phyloP scores from a whole-genome alignment of 1,140 invertebrate species.

The Caenorhabditis latens region DNA sequence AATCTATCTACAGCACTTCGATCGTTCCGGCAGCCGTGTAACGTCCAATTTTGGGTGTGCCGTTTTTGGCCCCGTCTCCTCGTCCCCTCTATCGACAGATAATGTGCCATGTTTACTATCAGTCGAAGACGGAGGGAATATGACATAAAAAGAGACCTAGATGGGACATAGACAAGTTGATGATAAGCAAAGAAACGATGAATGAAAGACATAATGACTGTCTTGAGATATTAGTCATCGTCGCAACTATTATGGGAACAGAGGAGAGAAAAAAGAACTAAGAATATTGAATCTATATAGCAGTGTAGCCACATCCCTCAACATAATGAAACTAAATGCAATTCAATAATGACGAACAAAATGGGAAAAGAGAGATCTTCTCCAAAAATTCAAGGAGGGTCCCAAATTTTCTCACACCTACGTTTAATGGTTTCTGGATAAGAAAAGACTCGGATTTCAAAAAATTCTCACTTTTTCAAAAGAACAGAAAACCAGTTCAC shows the following conservation, averaged over 20 bases:
- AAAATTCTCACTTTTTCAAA: too few relatives aligned
- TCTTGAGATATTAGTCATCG: not conserved
- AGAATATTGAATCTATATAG: not conserved
- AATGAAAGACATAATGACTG: not conserved
- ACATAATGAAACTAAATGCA: not conserved
- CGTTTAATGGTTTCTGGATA: not conserved
- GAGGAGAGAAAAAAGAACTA: not conserved
- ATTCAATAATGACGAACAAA: not conserved
- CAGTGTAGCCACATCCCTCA: not conserved
- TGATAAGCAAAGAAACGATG: slow-evolving; percentile 20
- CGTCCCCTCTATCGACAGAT: not conserved
- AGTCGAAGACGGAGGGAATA: not conserved
- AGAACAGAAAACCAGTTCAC: too few relatives aligned
- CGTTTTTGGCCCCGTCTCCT: not conserved
- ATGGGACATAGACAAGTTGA: not conserved
- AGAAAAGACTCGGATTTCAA: too few relatives aligned
- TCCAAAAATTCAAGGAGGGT: not conserved
- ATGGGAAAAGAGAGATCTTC: not conserved
- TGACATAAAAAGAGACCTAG: slow-evolving; percentile 3
- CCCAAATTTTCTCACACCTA: not conserved
- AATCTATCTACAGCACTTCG: not conserved
- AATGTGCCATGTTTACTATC: slow-evolving; percentile 54
- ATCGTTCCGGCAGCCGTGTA: slow-evolving; percentile 32
- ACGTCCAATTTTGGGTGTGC: slow-evolving; percentile 53
- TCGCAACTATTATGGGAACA: not conserved